These are phyloP conservation scores for Calliopum simillimum DNA, from an alignment of 2,888 invertebrate species.

Conservation along the genomic window DNA sequence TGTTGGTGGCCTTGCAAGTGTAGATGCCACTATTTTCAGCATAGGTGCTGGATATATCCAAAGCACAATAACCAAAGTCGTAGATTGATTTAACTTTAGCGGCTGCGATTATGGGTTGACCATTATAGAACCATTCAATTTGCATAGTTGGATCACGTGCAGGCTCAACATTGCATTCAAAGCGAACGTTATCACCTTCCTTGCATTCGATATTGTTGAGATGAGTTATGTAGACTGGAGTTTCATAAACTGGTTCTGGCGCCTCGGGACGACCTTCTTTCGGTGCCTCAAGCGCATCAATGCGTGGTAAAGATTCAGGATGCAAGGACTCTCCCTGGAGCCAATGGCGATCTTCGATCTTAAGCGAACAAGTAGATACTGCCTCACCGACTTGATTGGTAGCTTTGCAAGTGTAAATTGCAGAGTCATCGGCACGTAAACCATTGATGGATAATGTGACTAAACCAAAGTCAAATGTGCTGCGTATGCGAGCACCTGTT, in stretches of 20 bases:
- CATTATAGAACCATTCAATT: slow-evolving; percentile 96
- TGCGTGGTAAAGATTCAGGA: slow-evolving; percentile 88
- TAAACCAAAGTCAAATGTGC: slow-evolving; percentile 96
- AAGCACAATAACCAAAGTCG: slow-evolving; percentile 95
- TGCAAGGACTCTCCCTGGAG: slow-evolving; percentile 87
- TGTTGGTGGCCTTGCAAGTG: slow-evolving; percentile 90
- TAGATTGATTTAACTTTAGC: slow-evolving; percentile 92
- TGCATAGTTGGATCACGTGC: slow-evolving; percentile 90
- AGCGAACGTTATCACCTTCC: slow-evolving; percentile 89
- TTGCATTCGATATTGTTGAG: slow-evolving; percentile 89
- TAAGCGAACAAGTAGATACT: slow-evolving; percentile 89
- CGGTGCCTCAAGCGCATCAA: slow-evolving; percentile 87
- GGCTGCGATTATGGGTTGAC: slow-evolving; percentile 87
- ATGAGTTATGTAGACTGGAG: slow-evolving; percentile 90
- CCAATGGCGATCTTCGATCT: slow-evolving; percentile 91
- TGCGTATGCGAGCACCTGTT: slow-evolving; percentile 89
- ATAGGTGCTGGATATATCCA: slow-evolving; percentile 89
- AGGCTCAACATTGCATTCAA: slow-evolving; percentile 92
- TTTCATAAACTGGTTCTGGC: slow-evolving; percentile 83
- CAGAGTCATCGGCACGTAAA: slow-evolving; percentile 89
- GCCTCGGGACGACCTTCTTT: slow-evolving; percentile 75
- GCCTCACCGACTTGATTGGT: slow-evolving; percentile 94
- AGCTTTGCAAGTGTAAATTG: slow-evolving; percentile 95
- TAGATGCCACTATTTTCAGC: slow-evolving; percentile 94
- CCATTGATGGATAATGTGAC: slow-evolving; percentile 92